These are phyloP conservation scores for mouse (Mus musculus) DNA, from an alignment of 2,113 vertebrate genomes.

Conservation along the genomic window GRCm39 chr1:86957001-86957500, in stretches of 20 bases:
- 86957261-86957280: accelerated
- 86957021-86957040: not conserved
- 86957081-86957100: not conserved
- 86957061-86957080: not conserved
- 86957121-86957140: not conserved
- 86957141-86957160: not conserved
- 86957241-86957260: not conserved
- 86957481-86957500: not conserved
- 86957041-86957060: not conserved
- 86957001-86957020: not conserved
- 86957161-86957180: not conserved
- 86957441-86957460: not conserved
- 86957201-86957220: not conserved
- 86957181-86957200: not conserved
- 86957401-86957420: not conserved
- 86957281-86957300: not conserved
- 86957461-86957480: not conserved
- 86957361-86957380: accelerated
- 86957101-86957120: too few relatives aligned
- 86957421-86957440: not conserved
- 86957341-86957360: not conserved
- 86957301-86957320: not conserved
- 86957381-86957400: not conserved
- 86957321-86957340: too few relatives aligned
- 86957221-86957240: not conserved